These are phyloP conservation scores for Diceros bicornis DNA, from an alignment of 2,797 vertebrate genomes.

Conservation along the genomic window DNA sequence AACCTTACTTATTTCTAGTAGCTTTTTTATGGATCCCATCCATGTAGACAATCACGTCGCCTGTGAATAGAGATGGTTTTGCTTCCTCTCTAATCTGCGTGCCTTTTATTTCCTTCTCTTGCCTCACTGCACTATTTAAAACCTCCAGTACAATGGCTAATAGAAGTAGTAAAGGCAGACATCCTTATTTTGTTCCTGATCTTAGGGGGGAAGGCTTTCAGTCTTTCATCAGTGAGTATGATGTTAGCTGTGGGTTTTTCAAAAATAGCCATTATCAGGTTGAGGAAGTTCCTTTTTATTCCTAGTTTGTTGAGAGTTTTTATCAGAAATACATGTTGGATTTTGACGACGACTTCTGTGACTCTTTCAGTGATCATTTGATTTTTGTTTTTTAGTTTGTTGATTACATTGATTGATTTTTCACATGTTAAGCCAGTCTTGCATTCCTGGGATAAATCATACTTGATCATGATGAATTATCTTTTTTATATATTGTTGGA, in stretches of 20 bases:
- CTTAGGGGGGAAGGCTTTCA: neutral
- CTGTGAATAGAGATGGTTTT: neutral
- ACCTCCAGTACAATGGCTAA: neutral
- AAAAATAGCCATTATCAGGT: neutral
- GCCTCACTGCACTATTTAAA: neutral
- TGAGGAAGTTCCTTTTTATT: neutral
- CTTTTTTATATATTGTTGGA: neutral
- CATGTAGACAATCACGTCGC: fast-evolving
- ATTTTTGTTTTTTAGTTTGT: neutral
- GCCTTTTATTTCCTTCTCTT: neutral
- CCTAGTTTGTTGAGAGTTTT: neutral
- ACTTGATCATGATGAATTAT: neutral
- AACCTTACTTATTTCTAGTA: neutral
- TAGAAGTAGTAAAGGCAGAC: neutral
- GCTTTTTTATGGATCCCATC: neutral
- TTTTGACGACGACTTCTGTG: neutral
- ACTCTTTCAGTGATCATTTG: neutral
- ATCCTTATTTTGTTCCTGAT: neutral
- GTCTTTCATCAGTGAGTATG: neutral
- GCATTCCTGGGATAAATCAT: neutral
- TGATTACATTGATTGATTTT: neutral
- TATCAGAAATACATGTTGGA: neutral
- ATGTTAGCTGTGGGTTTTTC: neutral
- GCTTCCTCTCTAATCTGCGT: neutral
- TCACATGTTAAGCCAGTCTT: neutral